These are phyloP conservation scores for Limulus polyphemus DNA, from an alignment of 2,888 invertebrate species.

Conservation along the genomic window DNA sequence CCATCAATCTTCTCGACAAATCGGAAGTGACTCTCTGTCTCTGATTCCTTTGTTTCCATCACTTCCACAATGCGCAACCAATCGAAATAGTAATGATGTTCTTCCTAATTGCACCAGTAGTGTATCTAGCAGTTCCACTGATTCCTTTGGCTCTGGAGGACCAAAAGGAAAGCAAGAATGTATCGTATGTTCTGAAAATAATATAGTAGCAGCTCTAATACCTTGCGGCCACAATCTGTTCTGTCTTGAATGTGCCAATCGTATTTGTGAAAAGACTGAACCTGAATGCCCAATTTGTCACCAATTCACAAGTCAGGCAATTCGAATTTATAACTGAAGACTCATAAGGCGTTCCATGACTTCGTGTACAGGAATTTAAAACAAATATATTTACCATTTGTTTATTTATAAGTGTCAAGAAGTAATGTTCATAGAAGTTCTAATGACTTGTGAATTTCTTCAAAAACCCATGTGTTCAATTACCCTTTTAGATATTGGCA, in stretches of 20 bases:
- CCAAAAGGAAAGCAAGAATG: slow-evolving; percentile 42
- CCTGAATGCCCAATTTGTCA: slow-evolving; percentile 72
- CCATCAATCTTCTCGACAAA: slow-evolving; percentile 36
- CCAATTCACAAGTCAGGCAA: slow-evolving; percentile 69
- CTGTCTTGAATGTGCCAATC: slow-evolving; percentile 81
- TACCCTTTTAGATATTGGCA: no score
- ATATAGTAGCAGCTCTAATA: slow-evolving; percentile 77
- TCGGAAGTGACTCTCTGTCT: slow-evolving; percentile 36
- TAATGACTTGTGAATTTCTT: no score
- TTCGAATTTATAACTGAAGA: slow-evolving; percentile 52
- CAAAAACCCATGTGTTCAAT: no score
- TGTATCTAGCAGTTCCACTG: slow-evolving; percentile 35
- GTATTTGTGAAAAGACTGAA: slow-evolving; percentile 46
- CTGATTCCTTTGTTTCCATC: slow-evolving; percentile 22
- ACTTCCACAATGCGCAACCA: slow-evolving; percentile 1
- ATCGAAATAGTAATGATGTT: slow-evolving; percentile 2
- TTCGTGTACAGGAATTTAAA: no score
- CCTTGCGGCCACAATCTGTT: slow-evolving; percentile 92
- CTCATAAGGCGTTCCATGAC: no score
- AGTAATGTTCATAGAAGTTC: no score
- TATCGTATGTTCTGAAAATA: slow-evolving; percentile 73
- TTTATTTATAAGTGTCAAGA: no score
- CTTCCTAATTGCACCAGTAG: slow-evolving; percentile 7
- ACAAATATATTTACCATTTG: no score
- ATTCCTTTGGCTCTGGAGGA: slow-evolving; percentile 24